phyloP scores from a whole-genome alignment of 2,888 invertebrate species.

The Caenorhabditis wallacei region DNA sequence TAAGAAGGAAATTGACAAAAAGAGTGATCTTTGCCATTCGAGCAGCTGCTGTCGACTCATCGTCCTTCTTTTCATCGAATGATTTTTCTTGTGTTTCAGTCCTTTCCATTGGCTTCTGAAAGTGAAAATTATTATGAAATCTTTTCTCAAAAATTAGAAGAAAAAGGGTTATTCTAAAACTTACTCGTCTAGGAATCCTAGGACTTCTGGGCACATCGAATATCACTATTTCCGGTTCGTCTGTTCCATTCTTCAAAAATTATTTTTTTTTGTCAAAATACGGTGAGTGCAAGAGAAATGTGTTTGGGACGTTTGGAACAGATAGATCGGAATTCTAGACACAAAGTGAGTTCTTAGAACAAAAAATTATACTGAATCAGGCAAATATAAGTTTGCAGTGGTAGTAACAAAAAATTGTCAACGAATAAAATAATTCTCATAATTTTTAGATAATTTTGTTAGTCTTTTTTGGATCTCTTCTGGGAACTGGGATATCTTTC shows the following conservation, averaged over 20 bases:
- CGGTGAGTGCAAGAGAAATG: constrained; percentile 1
- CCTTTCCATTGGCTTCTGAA: constrained; percentile 54
- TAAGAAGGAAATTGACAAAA: constrained; percentile 81
- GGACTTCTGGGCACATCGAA: constrained; percentile 61
- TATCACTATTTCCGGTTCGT: constrained; percentile 68
- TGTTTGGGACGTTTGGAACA: constrained; percentile 50
- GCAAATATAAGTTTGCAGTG: constrained; percentile 4
- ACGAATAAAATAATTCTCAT: too few relatives aligned
- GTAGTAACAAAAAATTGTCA: too few relatives aligned
- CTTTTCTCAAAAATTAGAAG: too few relatives aligned
- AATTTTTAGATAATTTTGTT: too few relatives aligned
- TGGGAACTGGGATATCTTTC: too few relatives aligned
- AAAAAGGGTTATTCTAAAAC: constrained; percentile 16
- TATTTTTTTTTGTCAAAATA: not conserved
- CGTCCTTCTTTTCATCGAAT: constrained; percentile 39
- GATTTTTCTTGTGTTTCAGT: constrained; percentile 20
- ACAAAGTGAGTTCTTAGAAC: not conserved
- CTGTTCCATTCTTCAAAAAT: constrained; percentile 63
- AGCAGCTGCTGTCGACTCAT: constrained; percentile 57
- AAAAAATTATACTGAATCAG: too few relatives aligned
- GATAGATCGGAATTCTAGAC: constrained; percentile 58
- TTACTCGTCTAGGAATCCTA: constrained; percentile 49
- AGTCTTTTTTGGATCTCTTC: too few relatives aligned
- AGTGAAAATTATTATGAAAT: not conserved
- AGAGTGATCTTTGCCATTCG: constrained; percentile 78